Conservation (phyloP, 2,888 invertebrate genomes). For the Lithophane ornitopus region DNA sequence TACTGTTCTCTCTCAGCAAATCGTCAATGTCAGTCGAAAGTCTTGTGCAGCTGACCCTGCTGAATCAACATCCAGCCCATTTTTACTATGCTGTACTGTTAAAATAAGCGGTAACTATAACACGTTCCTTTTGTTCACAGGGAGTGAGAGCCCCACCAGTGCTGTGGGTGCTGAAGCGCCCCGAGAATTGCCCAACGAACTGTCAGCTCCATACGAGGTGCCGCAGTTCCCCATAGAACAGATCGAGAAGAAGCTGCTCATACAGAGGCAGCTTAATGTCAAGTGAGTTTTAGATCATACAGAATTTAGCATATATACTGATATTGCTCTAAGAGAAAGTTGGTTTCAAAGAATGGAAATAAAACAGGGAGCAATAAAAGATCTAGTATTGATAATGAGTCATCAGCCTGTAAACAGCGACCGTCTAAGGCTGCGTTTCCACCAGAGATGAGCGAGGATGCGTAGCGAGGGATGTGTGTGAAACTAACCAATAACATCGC, state of each 20-base stretch:
- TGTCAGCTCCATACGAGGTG: conserved; percentile 99
- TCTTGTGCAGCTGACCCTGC: background rate
- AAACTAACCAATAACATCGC: no score
- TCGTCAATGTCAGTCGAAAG: background rate
- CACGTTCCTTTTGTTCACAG: conserved; percentile 82
- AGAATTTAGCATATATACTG: background rate
- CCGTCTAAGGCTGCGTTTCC: no score
- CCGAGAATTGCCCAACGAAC: conserved; percentile 94
- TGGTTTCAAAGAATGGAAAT: no score
- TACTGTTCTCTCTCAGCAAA: background rate
- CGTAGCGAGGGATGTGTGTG: no score
- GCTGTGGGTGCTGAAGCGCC: conserved; percentile 89
- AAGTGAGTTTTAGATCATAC: conserved; percentile 91
- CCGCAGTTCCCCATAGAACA: conserved; percentile 99
- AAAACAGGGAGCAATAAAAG: background rate
- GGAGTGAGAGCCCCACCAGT: conserved; percentile 94
- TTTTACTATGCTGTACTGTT: background rate
- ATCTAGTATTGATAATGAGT: background rate
- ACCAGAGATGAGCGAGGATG: no score
- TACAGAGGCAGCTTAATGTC: conserved; percentile 96
- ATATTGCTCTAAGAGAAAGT: background rate
- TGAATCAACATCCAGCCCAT: background rate
- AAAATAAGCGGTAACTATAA: background rate
- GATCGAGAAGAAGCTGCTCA: conserved; percentile 97
- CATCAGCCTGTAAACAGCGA: background rate